Evolutionary conservation across 2,113 vertebrate genomes (phyloP).

Genomic region (Gallinago undulata): DNA sequence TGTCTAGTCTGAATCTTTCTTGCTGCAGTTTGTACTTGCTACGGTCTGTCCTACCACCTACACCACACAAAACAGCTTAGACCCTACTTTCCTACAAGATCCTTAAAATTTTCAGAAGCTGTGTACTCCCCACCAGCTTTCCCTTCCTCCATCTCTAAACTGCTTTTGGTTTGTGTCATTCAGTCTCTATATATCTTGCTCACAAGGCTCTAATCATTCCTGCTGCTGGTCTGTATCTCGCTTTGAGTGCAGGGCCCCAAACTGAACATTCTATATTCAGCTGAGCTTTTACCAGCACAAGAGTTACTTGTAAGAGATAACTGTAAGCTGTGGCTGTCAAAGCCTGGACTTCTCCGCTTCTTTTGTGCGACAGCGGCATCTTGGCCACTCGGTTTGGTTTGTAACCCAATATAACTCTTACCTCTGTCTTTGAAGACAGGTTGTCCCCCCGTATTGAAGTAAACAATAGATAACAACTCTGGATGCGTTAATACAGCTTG

Average conservation of each 20-base stretch:
- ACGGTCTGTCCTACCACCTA: neutral
- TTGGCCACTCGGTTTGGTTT: neutral
- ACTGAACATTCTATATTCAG: accelerated
- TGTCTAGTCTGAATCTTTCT: neutral
- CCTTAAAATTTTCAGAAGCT: neutral
- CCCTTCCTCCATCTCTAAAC: neutral
- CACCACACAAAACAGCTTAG: neutral
- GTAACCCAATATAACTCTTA: neutral
- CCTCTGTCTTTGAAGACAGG: neutral
- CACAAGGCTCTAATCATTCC: neutral
- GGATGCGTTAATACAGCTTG: neutral
- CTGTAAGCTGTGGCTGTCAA: neutral
- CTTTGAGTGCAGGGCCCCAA: neutral
- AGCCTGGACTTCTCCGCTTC: neutral
- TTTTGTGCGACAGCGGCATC: neutral
- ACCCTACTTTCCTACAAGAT: neutral
- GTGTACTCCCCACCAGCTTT: neutral
- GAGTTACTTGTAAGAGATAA: neutral
- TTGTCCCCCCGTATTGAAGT: neutral
- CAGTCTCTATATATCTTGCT: accelerated
- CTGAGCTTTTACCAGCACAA: neutral
- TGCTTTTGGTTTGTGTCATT: neutral
- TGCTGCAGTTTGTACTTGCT: neutral
- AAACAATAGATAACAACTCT: neutral
- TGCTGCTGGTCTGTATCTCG: neutral